Percentiles rank a stretch among this genome's conserved stretches.
Conservation (phyloP, 1,140 invertebrate species). For the Aphelinus certus region DNA sequence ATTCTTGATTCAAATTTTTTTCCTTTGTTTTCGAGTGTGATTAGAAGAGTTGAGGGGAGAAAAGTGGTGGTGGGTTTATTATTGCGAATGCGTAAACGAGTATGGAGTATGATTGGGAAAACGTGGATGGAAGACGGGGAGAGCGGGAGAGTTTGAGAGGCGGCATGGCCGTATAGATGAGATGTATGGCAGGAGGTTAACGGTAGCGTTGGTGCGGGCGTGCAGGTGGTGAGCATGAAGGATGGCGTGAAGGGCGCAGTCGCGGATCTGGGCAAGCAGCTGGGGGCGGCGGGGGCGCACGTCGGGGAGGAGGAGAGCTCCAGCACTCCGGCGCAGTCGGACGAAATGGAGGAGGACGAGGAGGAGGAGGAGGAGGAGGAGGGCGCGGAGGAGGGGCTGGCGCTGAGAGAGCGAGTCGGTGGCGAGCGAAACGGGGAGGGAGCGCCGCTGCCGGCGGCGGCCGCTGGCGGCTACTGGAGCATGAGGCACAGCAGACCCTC, state of each 20-base stretch:
- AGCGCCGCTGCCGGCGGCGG: constrained; percentile 47
- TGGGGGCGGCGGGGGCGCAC: constrained; percentile 42
- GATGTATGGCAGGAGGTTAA: too few relatives aligned
- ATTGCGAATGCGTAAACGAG: too few relatives aligned
- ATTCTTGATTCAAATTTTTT: too few relatives aligned
- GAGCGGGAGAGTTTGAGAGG: too few relatives aligned
- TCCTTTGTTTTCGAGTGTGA: too few relatives aligned
- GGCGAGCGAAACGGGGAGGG: constrained; percentile 35
- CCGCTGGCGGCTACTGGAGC: constrained; percentile 69
- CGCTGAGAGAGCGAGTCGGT: constrained; percentile 42
- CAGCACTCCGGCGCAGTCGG: constrained; percentile 43
- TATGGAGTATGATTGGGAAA: too few relatives aligned
- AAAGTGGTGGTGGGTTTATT: too few relatives aligned
- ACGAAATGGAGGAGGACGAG: constrained; percentile 46
- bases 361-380: constrained; percentile 49
- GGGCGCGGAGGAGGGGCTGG: constrained; percentile 45
- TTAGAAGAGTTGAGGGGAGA: too few relatives aligned
- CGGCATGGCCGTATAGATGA: too few relatives aligned
- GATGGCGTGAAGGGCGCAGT: constrained; percentile 49
- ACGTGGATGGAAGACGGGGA: too few relatives aligned
- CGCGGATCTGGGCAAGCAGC: constrained; percentile 49
- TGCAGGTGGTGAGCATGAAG: constrained; percentile 48
- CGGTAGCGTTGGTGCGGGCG: not conserved
- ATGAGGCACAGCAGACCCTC: constrained; percentile 65
- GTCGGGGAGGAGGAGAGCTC: constrained; percentile 48